phyloP scores from a whole-genome alignment of 2,888 invertebrate genomes.

The Leptinotarsa juncta region DNA sequence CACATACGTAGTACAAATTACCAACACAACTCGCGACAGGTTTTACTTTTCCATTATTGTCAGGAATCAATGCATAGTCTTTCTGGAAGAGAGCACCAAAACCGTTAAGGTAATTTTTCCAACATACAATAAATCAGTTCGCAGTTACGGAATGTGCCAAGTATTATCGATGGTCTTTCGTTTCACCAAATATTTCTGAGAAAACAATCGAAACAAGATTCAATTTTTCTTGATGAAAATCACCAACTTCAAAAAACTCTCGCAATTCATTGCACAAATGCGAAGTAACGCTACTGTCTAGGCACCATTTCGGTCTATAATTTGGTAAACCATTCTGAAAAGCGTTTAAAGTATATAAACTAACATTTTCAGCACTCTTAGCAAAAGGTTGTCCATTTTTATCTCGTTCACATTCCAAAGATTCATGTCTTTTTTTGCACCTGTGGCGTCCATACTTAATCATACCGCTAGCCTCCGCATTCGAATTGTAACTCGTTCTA shows the following conservation, averaged over 20 bases:
- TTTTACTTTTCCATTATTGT: too few species aligned
- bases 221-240: slow-evolving; percentile 1
- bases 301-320: slow-evolving; percentile 1
- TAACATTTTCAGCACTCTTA: not conserved
- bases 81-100: too few species aligned
- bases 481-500: too few species aligned
- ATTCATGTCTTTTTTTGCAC: not conserved
- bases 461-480: not conserved
- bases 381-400: not conserved
- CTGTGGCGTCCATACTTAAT: not conserved
- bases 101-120: too few species aligned
- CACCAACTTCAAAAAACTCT: not conserved
- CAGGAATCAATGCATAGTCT: too few species aligned
- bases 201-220: slow-evolving; percentile 17
- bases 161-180: too few species aligned
- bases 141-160: too few species aligned
- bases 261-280: slow-evolving; percentile 17
- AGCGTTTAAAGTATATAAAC: not conserved
- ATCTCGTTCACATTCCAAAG: not conserved
- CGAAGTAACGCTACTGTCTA: slow-evolving; percentile 10
- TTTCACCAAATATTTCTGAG: not conserved
- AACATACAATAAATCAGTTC: too few species aligned
- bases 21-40: too few species aligned
- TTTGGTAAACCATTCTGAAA: not conserved
- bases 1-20: too few species aligned